phyloP scores from a whole-genome alignment of 2,113 vertebrate species.

The Gila orcuttii region DNA sequence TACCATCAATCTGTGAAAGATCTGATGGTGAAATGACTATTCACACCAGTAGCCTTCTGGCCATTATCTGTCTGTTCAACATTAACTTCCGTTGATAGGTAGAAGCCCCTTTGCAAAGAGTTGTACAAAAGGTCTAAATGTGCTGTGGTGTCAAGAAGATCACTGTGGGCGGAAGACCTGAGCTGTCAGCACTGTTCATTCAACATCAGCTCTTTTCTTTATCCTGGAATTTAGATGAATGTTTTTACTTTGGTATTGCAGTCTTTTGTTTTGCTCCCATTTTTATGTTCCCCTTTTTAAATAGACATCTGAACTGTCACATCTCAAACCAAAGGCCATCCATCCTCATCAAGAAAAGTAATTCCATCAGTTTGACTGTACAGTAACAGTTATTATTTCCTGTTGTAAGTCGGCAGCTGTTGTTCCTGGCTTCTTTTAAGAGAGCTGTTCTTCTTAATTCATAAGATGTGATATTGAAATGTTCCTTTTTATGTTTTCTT shows the following conservation, averaged over 20 bases:
- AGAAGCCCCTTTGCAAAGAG: slow-evolving; percentile 10
- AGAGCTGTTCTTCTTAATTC: slow-evolving; percentile 37
- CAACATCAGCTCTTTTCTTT: slow-evolving; percentile 1
- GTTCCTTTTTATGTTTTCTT: slow-evolving; percentile 38
- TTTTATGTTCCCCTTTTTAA: neutral
- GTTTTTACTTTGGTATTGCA: neutral
- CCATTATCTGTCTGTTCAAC: slow-evolving; percentile 52
- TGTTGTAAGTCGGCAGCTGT: neutral
- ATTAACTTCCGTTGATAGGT: slow-evolving; percentile 43
- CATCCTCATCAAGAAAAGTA: neutral
- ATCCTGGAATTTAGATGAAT: neutral
- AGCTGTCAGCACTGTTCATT: neutral
- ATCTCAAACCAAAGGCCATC: too few relatives aligned
- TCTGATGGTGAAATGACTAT: slow-evolving; percentile 10
- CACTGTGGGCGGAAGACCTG: neutral
- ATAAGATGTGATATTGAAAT: slow-evolving; percentile 48
- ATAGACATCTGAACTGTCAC: neutral
- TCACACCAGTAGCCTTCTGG: slow-evolving; percentile 32
- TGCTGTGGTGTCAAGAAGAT: slow-evolving; percentile 9
- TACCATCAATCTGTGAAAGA: neutral
- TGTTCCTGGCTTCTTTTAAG: slow-evolving; percentile 30
- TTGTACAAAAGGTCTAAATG: slow-evolving; percentile 7
- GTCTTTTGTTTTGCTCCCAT: neutral
- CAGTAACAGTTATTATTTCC: neutral
- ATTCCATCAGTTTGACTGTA: neutral